phyloP scores from a whole-genome alignment of 2,113 vertebrate species.

The Hypomesus transpacificus region DNA sequence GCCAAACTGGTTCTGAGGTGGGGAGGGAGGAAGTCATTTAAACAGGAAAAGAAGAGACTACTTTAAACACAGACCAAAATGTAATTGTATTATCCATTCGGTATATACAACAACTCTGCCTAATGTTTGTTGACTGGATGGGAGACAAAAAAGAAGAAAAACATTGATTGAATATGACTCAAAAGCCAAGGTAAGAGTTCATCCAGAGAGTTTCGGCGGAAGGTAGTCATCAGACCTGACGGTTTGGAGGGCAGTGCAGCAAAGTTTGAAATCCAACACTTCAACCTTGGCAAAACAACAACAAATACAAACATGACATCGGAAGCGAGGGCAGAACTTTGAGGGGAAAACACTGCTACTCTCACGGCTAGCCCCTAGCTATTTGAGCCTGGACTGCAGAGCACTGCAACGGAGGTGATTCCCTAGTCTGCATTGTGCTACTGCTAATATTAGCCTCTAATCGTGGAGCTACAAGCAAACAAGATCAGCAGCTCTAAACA shows the following conservation, averaged over 20 bases:
- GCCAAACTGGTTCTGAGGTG: conserved; percentile 85
- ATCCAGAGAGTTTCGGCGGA: background rate
- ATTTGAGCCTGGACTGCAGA: background rate
- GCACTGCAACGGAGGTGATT: background rate
- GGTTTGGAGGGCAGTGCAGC: background rate
- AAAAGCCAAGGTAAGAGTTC: too few relatives aligned
- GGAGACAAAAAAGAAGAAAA: too few relatives aligned
- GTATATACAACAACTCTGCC: too few relatives aligned
- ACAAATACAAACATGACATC: conserved; percentile 1
- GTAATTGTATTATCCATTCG: too few relatives aligned
- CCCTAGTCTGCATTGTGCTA: background rate
- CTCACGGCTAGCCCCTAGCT: background rate
- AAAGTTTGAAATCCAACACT: background rate
- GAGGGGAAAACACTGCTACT: background rate
- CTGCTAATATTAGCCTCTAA: conserved; percentile 5
- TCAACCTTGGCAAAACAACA: background rate
- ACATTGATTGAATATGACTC: too few relatives aligned
- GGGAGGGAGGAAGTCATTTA: background rate
- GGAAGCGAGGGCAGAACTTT: background rate
- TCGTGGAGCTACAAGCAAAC: background rate
- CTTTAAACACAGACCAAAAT: too few relatives aligned
- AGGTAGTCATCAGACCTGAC: background rate
- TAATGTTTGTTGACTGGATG: too few relatives aligned
- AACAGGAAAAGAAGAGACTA: background rate
- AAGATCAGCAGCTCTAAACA: background rate